Evolutionary conservation across 2,113 vertebrate genomes (phyloP), one percentile per base, ranked within the genome.

Genomic region (Anseranas semipalmata): DNA sequence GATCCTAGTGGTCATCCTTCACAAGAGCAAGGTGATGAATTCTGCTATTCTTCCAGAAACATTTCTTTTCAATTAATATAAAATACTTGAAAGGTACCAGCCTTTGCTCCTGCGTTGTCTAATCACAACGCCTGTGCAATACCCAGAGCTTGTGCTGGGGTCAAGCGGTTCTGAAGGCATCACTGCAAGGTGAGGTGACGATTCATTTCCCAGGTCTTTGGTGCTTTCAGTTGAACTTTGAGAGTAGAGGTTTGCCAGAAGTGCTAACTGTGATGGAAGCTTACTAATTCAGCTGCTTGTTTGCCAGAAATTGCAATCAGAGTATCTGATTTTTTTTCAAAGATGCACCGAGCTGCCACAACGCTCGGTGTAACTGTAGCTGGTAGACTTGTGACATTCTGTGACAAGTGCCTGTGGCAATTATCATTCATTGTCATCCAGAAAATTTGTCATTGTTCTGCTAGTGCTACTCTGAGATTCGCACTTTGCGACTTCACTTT

Each of bases 391-490:
- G 45, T 62, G 35, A 30, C 43, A 86, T 65, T 48, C 41, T 73
- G 3, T 80, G 33, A 56, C 22, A 70, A 81, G 43, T 53, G 77
- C 71, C 58, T 70, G 59, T 41, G 76, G 25, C 82, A 95, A 94
- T 94, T 93, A 94, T 27, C 48, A 50, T 22, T 85, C 91, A 85
- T 48, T 91, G 77, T 90, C 53, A 93, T 76, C 33, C 58, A 76
- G 74, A 82, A 96, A 70, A 93, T 74, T 55, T 84, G 46, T 63
- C 60, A 75, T 80, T 93, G 30, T 86, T 93, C 67, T 93, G 58
- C 45, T 59, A 73, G 18, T 82, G 48, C 41, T 76, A 12, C 58
- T 88, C 85, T 70, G 88, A 94, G 79, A 80, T 70, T 83, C 0
- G 2, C 85, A 30, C 32, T 73, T 83, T 78, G 89, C 77, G 55